These are phyloP conservation scores for Idaea aversata DNA, from an alignment of 2,888 invertebrate species.

Conservation along the genomic window DNA sequence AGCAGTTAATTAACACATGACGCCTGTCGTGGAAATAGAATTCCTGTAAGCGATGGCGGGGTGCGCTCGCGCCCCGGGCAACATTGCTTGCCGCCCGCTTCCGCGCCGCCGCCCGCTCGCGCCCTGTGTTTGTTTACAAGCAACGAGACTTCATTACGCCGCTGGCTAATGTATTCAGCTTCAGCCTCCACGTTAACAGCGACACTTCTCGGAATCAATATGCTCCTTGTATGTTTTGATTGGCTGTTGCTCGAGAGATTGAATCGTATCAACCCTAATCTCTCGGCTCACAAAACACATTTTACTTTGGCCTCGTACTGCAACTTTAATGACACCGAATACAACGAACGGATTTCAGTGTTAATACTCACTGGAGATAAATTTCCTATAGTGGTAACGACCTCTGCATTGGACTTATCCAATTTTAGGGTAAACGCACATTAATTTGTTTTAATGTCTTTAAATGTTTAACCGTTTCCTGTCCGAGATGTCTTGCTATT, in stretches of 20 bases:
- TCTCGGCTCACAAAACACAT: slow-evolving; percentile 53
- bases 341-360: slow-evolving; percentile 79
- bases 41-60: slow-evolving; percentile 67
- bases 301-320: slow-evolving; percentile 44
- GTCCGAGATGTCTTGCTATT: slow-evolving; percentile 53
- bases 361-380: slow-evolving; percentile 76
- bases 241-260: slow-evolving; percentile 58
- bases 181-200: slow-evolving; percentile 80
- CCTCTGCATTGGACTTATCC: slow-evolving; percentile 79
- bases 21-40: slow-evolving; percentile 78
- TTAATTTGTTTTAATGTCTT: slow-evolving; percentile 77
- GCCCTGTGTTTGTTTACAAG: slow-evolving; percentile 77
- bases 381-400: slow-evolving; percentile 78
- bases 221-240: slow-evolving; percentile 81
- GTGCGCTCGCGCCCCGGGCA: slow-evolving; percentile 70
- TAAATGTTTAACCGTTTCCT: slow-evolving; percentile 75
- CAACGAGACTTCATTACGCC: slow-evolving; percentile 80
- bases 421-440: slow-evolving; percentile 77
- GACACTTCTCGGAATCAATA: slow-evolving; percentile 81
- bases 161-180: slow-evolving; percentile 81
- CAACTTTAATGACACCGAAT: slow-evolving; percentile 75
- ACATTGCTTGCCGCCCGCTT: slow-evolving; percentile 38
- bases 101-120: slow-evolving; percentile 41
- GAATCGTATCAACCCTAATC: slow-evolving; percentile 55
- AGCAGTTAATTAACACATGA: slow-evolving; percentile 79